Percentiles rank a stretch among this genome's conserved stretches.
These are phyloP conservation scores for Paedocypris sp. DNA, from an alignment of 2,113 vertebrate species.

Conservation along the genomic window DNA sequence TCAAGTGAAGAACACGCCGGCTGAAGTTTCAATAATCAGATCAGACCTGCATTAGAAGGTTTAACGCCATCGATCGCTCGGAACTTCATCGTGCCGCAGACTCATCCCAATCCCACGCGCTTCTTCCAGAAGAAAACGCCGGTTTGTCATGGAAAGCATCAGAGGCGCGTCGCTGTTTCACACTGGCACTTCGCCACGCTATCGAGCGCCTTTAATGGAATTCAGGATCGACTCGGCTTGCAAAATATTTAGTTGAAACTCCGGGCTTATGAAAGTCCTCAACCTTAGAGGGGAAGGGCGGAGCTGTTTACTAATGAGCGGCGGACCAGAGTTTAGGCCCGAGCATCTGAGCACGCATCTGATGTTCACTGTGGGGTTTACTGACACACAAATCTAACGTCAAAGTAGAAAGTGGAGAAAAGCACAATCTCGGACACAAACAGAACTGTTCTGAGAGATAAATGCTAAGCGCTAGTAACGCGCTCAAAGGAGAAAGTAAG, in stretches of 20 bases:
- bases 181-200: conserved; percentile 35
- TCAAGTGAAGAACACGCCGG: conserved; percentile 16
- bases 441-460: too few species aligned
- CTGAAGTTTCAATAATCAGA: conserved; percentile 57
- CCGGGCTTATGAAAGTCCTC: conserved; percentile 25
- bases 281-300: conserved; percentile 41
- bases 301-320: conserved; percentile 32
- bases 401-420: too few species aligned
- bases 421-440: too few species aligned
- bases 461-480: too few species aligned
- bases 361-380: too few species aligned
- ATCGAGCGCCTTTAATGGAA: conserved; percentile 43
- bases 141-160: too few species aligned
- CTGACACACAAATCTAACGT: too few species aligned
- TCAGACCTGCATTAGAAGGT: conserved; percentile 47
- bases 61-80: conserved; percentile 53
- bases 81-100: conserved; percentile 36
- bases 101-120: too few species aligned
- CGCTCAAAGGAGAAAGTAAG: too few species aligned
- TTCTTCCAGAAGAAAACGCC: too few species aligned
- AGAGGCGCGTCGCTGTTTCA: too few species aligned
- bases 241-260: conserved; percentile 40
- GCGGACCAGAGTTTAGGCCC: conserved; percentile 9
- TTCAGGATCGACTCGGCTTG: conserved; percentile 45
- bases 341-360: conserved; percentile 4